phyloP scores from a whole-genome alignment of 1,140 invertebrate genomes.

The Asobara japonica region DNA sequence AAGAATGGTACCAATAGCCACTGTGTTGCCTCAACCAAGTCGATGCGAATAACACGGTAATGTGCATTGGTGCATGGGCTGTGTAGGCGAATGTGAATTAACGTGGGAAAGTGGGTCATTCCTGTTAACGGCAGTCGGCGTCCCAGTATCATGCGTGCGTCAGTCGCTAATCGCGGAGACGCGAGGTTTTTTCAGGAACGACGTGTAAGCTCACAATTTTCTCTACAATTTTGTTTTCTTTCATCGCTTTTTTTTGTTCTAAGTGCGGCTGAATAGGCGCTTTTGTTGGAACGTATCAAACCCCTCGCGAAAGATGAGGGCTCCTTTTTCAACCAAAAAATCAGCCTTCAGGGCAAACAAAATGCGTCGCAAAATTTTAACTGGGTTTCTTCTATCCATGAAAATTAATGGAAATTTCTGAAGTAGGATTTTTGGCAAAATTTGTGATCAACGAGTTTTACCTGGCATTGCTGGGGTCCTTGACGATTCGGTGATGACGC shows the following conservation, averaged over 20 bases:
- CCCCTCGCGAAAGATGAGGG: not conserved
- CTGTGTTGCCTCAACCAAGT: constrained; percentile 14
- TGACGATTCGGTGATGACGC: constrained; percentile 81
- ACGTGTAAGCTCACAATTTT: not conserved
- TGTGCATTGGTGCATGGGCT: not conserved
- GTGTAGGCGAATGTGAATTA: constrained; percentile 23
- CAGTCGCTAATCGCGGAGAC: constrained; percentile 3
- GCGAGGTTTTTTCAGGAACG: not conserved
- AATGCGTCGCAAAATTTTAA: too few relatives aligned
- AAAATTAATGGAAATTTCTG: too few relatives aligned
- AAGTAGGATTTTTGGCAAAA: too few relatives aligned
- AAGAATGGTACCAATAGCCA: constrained; percentile 29
- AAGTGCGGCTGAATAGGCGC: not conserved
- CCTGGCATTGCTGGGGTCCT: constrained; percentile 83
- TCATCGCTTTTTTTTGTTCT: not conserved
- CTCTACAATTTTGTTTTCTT: not conserved
- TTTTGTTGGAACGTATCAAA: not conserved
- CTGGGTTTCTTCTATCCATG: too few relatives aligned
- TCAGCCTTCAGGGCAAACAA: too few relatives aligned
- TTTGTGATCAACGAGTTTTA: constrained; percentile 60
- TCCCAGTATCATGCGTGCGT: constrained; percentile 35
- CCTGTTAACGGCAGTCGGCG: constrained; percentile 53
- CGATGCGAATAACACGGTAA: constrained; percentile 3
- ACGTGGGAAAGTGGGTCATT: constrained; percentile 51
- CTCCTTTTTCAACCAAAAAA: not conserved